Evolutionary conservation across 2,113 vertebrate species (phyloP), one percentile per base, ranked within the genome.

Genomic region (Amblyornis subalaris): DNA sequence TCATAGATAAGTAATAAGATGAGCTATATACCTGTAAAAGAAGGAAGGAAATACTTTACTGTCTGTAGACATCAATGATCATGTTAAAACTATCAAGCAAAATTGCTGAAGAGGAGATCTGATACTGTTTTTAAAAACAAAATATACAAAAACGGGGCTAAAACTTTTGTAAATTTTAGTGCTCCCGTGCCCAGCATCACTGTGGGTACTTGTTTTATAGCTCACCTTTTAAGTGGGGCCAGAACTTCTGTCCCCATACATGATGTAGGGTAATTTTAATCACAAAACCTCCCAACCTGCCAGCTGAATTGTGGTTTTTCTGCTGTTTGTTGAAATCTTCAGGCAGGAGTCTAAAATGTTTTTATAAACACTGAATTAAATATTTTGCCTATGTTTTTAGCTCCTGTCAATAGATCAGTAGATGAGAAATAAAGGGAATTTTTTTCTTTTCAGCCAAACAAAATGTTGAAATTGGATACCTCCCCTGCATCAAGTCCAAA

Each of bases 401-500:
- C 10, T 92, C 8, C 20, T 85, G 51, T 88, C 4, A 13, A 25
- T 91, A 74, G 48, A 80, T 90, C 28, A 91, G 29, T 71, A 83
- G 36, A 33, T 86, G 10, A 86, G 28, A 86, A 89, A 87, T 74
- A 83, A 94, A 64, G 16, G 5, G 24, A 11, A 10, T 92, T 78
- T 91, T 94, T 91, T 38, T 92, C 35, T 66, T 70, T 70, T 69
- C 88, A 99, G 99, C 97, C 97, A 88, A 97, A 85, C 80, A 99
- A 99, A 97, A 96, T 98, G 77, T 98, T 98, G 92, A 98, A 98
- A 74, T 23, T 98, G 84, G 99, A 98, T 19, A 91, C 50, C 23
- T 96, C 97, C 7, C 96, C 97, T 42, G 88, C 96, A n/a, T 97
- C 96, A 76, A 98, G 97, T 86, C 98, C 98, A 3, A 98, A 98